These are phyloP conservation scores for Lordiphosa stackelbergi DNA, from an alignment of 1,140 invertebrate species.

Conservation along the genomic window DNA sequence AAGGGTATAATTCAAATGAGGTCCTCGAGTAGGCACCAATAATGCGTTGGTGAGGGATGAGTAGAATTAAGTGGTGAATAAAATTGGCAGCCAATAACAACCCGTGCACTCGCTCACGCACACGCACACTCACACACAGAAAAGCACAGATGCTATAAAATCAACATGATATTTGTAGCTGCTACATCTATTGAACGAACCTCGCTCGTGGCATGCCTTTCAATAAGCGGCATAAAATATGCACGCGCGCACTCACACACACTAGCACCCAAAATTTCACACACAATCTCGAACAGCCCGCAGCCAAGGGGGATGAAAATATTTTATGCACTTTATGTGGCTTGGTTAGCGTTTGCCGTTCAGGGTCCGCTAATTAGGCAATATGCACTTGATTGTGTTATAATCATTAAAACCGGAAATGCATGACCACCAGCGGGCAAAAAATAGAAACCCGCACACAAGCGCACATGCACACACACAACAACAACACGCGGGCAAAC, in stretches of 20 bases:
- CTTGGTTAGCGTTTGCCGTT: slow-evolving; percentile 27
- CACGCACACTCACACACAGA: slow-evolving; percentile 12
- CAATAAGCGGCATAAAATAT: slow-evolving; percentile 66
- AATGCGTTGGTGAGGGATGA: slow-evolving; percentile 36
- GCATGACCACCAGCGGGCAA: slow-evolving; percentile 32
- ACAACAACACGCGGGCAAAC: background rate
- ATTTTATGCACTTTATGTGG: slow-evolving; percentile 70
- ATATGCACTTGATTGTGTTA: slow-evolving; percentile 74
- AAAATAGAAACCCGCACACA: slow-evolving; percentile 7
- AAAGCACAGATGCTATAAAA: slow-evolving; percentile 28
- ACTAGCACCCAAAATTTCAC: slow-evolving; percentile 1
- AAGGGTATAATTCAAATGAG: slow-evolving; percentile 18
- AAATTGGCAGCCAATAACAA: slow-evolving; percentile 33
- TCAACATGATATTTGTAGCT: slow-evolving; percentile 35
- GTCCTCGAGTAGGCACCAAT: slow-evolving; percentile 37
- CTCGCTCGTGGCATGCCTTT: slow-evolving; percentile 38
- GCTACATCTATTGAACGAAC: slow-evolving; percentile 32
- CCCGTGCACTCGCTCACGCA: background rate
- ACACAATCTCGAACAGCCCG: slow-evolving; percentile 8
- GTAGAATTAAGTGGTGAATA: slow-evolving; percentile 53
- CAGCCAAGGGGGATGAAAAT: slow-evolving; percentile 34
- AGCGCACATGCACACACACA: slow-evolving; percentile 5
- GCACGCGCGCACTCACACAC: slow-evolving; percentile 3
- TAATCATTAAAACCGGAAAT: slow-evolving; percentile 73
- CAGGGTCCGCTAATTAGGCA: slow-evolving; percentile 65